Evolutionary conservation across 2,888 invertebrate genomes (phyloP).

Genomic region (Zele albiditarsus): DNA sequence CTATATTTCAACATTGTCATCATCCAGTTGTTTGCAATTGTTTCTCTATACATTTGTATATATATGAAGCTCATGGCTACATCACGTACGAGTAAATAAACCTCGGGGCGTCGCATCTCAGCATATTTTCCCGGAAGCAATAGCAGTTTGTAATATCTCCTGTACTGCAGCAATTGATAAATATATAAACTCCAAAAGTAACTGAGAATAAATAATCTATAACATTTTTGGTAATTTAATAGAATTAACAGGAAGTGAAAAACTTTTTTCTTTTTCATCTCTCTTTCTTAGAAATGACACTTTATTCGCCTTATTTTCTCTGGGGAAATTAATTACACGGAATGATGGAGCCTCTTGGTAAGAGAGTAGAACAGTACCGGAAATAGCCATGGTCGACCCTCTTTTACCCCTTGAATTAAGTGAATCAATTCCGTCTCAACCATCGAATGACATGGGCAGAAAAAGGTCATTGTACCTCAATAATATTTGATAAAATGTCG

Average conservation of each 20-base stretch:
- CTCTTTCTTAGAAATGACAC: neutral
- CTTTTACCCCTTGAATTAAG: neutral
- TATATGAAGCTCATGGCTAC: constrained; percentile 10
- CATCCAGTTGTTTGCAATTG: constrained; percentile 12
- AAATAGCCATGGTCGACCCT: neutral
- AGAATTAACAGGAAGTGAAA: neutral
- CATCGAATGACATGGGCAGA: neutral
- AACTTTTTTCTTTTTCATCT: neutral
- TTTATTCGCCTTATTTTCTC: neutral
- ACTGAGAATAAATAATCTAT: constrained; percentile 12
- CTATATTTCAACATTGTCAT: neutral
- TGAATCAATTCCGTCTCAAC: neutral
- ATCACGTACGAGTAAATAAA: constrained; percentile 27
- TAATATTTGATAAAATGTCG: neutral
- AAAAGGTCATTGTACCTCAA: constrained; percentile 1
- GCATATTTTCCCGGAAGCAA: constrained; percentile 22
- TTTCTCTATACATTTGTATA: neutral
- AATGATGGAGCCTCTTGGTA: neutral
- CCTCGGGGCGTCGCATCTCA: constrained; percentile 23
- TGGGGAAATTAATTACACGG: constrained; percentile 4
- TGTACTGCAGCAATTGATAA: neutral
- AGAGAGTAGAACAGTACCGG: neutral
- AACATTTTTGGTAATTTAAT: neutral
- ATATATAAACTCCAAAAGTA: constrained; percentile 1
- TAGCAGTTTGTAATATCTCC: constrained; percentile 16